Evolutionary conservation across 1,140 invertebrate genomes (phyloP).

Genomic region (Ostrea denselamellosa): DNA sequence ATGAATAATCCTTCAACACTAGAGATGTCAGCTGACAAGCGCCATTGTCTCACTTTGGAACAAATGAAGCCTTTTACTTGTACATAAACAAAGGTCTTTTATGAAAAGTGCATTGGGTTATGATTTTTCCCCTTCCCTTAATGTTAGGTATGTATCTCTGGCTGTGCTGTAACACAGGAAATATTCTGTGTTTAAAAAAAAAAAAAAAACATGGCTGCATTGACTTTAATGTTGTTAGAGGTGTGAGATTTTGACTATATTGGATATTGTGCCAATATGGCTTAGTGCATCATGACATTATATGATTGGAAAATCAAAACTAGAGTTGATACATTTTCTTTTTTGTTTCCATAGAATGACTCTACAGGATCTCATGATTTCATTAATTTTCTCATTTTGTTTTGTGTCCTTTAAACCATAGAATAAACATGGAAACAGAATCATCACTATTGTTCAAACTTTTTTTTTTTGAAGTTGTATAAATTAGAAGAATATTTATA

Average conservation of each 20-base stretch:
- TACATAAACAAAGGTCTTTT: conserved; percentile 30
- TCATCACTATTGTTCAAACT: neutral
- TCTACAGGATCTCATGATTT: neutral
- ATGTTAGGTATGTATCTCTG: neutral
- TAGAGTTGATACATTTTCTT: neutral
- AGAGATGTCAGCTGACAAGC: neutral
- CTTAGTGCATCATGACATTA: neutral
- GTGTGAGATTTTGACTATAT: conserved; percentile 2
- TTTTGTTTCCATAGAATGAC: neutral
- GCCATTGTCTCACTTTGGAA: conserved; percentile 31
- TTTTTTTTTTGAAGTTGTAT: conserved; percentile 26
- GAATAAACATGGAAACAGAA: neutral
- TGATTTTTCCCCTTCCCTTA: neutral
- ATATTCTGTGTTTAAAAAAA: neutral
- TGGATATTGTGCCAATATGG: neutral
- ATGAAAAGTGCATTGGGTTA: conserved; percentile 32
- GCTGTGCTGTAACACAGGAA: neutral
- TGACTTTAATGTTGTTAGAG: neutral
- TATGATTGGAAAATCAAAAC: conserved; percentile 11
- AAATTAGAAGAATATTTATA: conserved; percentile 36
- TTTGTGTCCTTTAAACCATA: neutral
- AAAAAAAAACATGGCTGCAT: neutral
- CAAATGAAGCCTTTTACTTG: conserved; percentile 41
- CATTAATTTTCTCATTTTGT: conserved; percentile 18
- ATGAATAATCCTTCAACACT: conserved; percentile 52